Evolutionary conservation across 2,797 vertebrate genomes (phyloP).

Genomic region (Rousettus madagascariensis): DNA sequence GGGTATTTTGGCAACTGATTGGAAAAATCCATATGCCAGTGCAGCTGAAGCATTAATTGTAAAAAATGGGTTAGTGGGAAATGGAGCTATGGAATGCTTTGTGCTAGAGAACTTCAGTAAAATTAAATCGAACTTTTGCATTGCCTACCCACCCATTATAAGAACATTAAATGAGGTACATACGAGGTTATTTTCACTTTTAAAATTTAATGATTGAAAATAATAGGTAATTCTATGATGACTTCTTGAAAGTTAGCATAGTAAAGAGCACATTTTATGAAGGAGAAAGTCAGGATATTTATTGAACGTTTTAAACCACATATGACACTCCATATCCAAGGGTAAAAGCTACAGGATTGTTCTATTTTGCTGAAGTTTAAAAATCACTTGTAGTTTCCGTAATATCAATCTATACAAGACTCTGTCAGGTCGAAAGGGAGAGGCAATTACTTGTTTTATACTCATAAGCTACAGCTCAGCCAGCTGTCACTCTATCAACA

Average conservation of each 20-base stretch:
- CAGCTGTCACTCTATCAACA: constrained; percentile 33
- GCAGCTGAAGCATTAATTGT: background rate
- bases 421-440: background rate
- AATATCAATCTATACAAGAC: background rate
- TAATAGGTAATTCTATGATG: background rate
- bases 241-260: constrained; percentile 27
- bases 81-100: background rate
- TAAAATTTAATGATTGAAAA: constrained; percentile 41
- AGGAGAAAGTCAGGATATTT: background rate
- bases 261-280: background rate
- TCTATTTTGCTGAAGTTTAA: background rate
- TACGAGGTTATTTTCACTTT: background rate
- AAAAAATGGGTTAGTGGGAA: background rate
- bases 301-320: background rate
- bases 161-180: background rate
- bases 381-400: constrained; percentile 28
- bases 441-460: constrained; percentile 14
- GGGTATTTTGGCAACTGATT: background rate
- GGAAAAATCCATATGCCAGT: background rate
- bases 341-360: background rate
- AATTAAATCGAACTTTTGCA: background rate
- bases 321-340: background rate
- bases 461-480: background rate
- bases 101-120: background rate
- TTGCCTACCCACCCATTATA: background rate